These are phyloP conservation scores for Parnassius mnemosyne DNA, from an alignment of 2,888 invertebrate species.

Conservation along the genomic window DNA sequence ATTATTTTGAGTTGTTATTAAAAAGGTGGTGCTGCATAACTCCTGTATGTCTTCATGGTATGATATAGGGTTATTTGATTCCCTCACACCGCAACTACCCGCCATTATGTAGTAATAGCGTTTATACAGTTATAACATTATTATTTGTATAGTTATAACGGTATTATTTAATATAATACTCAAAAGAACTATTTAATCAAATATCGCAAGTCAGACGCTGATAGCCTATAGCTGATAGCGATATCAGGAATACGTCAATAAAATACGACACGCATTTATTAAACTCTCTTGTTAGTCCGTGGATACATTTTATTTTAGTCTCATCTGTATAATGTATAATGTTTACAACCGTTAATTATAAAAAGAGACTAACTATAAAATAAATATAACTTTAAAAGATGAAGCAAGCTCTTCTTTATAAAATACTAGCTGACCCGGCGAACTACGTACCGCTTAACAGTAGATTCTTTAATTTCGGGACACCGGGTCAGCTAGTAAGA, in stretches of 20 bases:
- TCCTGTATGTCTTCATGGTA: too few species aligned
- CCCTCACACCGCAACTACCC: too few species aligned
- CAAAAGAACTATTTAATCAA: conserved; percentile 13
- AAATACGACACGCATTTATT: conserved; percentile 12
- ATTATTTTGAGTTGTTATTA: too few species aligned
- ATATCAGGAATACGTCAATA: conserved; percentile 21
- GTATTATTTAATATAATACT: conserved; percentile 1
- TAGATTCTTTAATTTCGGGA: too few species aligned
- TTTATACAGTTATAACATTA: not conserved
- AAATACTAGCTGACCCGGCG: too few species aligned
- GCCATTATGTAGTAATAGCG: too few species aligned
- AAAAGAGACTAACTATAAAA: not conserved
- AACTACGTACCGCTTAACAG: too few species aligned
- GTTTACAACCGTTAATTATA: not conserved
- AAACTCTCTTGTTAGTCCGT: not conserved
- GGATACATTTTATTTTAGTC: conserved; percentile 7
- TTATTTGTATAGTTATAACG: not conserved
- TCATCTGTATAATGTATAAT: not conserved
- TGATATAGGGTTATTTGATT: too few species aligned
- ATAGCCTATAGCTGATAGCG: conserved; percentile 16
- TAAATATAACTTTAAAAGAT: too few species aligned
- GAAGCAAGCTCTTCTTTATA: too few species aligned
- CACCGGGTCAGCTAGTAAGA: too few species aligned
- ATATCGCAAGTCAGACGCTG: conserved; percentile 10
- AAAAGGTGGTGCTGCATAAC: too few species aligned